These are phyloP conservation scores for Dryoscopus gambensis DNA, from an alignment of 2,113 vertebrate genomes.

Conservation along the genomic window DNA sequence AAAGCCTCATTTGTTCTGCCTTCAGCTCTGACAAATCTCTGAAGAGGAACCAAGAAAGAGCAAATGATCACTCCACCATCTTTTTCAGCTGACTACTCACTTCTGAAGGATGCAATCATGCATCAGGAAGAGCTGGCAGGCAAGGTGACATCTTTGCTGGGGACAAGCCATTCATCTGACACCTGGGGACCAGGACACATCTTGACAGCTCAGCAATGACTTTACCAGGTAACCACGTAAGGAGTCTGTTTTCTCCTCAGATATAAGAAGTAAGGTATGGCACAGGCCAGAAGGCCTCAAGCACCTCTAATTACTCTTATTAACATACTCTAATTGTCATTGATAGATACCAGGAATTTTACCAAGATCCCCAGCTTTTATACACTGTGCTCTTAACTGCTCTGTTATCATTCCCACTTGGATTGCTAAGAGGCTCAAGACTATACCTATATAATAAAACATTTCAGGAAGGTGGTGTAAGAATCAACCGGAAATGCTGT, in stretches of 20 bases:
- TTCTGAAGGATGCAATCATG: neutral
- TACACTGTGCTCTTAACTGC: neutral
- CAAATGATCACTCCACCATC: neutral
- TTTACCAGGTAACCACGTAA: neutral
- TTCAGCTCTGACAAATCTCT: conserved; percentile 85
- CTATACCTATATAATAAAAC: neutral
- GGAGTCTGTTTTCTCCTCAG: neutral
- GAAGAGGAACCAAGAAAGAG: neutral
- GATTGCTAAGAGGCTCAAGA: neutral
- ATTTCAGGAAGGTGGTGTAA: neutral
- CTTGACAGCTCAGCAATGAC: neutral
- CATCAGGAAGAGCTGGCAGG: neutral
- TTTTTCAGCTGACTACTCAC: neutral
- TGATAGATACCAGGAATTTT: neutral
- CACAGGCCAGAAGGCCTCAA: neutral
- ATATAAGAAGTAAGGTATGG: neutral
- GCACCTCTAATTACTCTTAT: neutral
- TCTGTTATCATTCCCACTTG: neutral
- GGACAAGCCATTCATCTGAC: neutral
- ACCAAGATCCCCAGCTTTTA: neutral
- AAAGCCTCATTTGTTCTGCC: conserved; percentile 81
- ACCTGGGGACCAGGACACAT: neutral
- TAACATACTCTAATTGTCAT: neutral
- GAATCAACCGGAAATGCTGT: neutral
- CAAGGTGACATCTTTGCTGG: fast-evolving